Evolutionary conservation across 2,888 invertebrate species (phyloP), one percentile per base, ranked within the genome.

Genomic region (Phengaris arion): DNA sequence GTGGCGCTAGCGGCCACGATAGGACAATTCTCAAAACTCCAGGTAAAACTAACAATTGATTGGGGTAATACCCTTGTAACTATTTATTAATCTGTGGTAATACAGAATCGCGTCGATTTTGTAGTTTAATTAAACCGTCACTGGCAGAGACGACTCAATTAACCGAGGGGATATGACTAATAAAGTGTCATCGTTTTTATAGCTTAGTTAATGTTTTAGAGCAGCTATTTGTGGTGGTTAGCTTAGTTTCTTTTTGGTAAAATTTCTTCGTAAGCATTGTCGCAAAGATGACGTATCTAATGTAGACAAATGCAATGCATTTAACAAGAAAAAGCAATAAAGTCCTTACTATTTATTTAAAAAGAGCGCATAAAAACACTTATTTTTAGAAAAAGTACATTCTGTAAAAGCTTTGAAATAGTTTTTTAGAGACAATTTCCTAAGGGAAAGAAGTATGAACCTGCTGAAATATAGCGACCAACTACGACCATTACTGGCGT

Each of bases 61-160:
- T 35, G 8, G 46, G 13, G 68, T 46, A 52, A 69, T 68, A 46
- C 46, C 22, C 0, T 22, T 22, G 22, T 22, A 22, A 22, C 22
- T 22, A 22, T 22, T 22, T 22, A 22, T 22, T 22, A 22, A 22
- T 22, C 0, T 22, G 8, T 55, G 13, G 68, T 46, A 52, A 69
- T 68, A 46, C 46, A 68, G 13, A 45, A 45, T 74, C 68, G 54
- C 45, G 54, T 68, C 46, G 68, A 46, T 68, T 68, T 74, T 68
- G 68, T 54, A 52, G 54, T 68, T 68, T 68, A 68, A 74, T 74
- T 74, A 74, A 74, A 55, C 68, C 46, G 74, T 74, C 74, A 74
- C n/a, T 54, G 54, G 45, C 74, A 74, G 74, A 45, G 6, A 51
- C 59, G 46, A 74, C 52, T 52, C 54, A 55, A 74, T 74, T 74